Evolutionary conservation across 2,888 invertebrate species (phyloP).

Genomic region (Orchesella flavescens): DNA sequence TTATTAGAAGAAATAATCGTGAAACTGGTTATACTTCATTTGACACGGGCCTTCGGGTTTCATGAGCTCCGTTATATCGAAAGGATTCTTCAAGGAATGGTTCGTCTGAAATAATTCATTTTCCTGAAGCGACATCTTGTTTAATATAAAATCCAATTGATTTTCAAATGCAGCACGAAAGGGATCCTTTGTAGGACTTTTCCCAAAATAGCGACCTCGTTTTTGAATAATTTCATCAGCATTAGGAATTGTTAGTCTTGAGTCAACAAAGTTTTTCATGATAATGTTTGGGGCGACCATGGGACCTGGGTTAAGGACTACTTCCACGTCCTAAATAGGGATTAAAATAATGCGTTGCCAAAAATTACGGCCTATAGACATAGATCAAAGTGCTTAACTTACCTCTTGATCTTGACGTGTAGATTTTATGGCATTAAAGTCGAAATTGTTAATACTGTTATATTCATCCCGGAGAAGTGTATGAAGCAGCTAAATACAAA

Average conservation of each 20-base stretch:
- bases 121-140: no score
- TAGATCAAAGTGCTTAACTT: not conserved
- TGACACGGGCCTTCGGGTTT: not conserved
- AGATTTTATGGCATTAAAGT: not conserved
- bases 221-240: slow-evolving; percentile 26
- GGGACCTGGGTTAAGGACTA: slow-evolving; percentile 66
- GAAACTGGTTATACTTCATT: slow-evolving; percentile 8
- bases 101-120: no score
- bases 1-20: no score
- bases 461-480: not conserved
- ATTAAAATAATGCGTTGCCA: not conserved
- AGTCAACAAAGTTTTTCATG: slow-evolving; percentile 67
- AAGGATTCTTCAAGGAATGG: no score
- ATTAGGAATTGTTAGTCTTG: slow-evolving; percentile 53
- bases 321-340: slow-evolving; percentile 64
- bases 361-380: no score
- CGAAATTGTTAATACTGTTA: no score
- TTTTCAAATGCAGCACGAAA: no score
- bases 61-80: no score
- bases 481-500: not conserved
- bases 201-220: no score
- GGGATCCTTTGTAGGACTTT: no score
- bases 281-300: slow-evolving; percentile 70
- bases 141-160: no score
- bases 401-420: not conserved